These are phyloP conservation scores for Zaprionus vittiger DNA, from an alignment of 1,140 invertebrate species.

Conservation along the genomic window DNA sequence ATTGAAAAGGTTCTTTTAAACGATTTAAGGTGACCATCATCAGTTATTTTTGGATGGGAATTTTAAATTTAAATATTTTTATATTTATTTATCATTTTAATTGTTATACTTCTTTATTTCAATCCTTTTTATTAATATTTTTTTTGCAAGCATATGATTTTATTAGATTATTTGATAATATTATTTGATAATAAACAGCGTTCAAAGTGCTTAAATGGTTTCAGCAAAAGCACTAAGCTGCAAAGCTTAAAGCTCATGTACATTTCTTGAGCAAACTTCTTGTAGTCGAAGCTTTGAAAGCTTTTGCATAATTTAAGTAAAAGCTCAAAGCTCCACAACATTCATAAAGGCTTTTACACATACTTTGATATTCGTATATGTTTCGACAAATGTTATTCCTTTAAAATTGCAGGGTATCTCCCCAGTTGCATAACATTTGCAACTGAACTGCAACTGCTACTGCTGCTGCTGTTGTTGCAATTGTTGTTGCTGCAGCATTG, in stretches of 20 bases:
- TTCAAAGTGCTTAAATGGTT: background rate
- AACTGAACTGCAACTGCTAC: background rate
- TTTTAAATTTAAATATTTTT: too few species aligned
- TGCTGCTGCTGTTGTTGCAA: background rate
- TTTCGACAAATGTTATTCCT: background rate
- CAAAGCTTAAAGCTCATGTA: background rate
- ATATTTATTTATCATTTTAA: too few species aligned
- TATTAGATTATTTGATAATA: background rate
- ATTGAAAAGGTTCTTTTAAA: too few species aligned
- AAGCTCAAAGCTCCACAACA: background rate
- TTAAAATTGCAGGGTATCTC: background rate
- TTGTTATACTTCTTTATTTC: too few species aligned
- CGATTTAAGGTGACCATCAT: too few species aligned
- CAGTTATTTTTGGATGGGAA: too few species aligned
- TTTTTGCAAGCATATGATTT: too few species aligned
- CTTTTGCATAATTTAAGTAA: background rate
- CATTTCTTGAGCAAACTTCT: background rate
- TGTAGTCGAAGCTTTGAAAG: background rate
- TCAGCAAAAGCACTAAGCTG: background rate
- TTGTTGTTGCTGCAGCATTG: slow-evolving; percentile 15
- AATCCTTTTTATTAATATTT: too few species aligned
- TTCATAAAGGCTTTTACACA: background rate
- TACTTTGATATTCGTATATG: background rate
- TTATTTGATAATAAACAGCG: background rate
- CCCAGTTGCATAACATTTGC: background rate